Percentiles rank a stretch among this genome's conserved stretches.
phyloP scores from a whole-genome alignment of 1,140 invertebrate genomes.

The Luehdorfia chinensis region DNA sequence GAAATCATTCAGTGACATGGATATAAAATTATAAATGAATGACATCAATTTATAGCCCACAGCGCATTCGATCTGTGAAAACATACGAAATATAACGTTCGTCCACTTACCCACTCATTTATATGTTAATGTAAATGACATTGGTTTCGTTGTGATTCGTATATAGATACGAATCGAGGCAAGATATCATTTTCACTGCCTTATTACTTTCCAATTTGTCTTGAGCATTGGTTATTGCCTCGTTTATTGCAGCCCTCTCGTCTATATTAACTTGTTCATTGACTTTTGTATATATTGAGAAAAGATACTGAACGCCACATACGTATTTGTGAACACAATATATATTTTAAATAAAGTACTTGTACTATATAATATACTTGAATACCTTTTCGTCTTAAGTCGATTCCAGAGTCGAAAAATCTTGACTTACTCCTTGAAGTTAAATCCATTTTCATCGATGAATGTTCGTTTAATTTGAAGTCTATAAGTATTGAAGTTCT shows the following conservation, averaged over 20 bases:
- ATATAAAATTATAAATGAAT: too few relatives aligned
- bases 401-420: constrained; percentile 76
- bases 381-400: constrained; percentile 69
- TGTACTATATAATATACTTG: neutral
- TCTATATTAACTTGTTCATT: constrained; percentile 16
- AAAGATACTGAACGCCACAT: too few relatives aligned
- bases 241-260: constrained; percentile 57
- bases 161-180: constrained; percentile 62
- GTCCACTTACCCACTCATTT: constrained; percentile 74
- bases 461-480: constrained; percentile 32
- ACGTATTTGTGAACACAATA: too few relatives aligned
- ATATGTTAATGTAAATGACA: constrained; percentile 71
- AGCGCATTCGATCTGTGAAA: constrained; percentile 34
- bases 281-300: constrained; percentile 19
- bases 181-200: constrained; percentile 75
- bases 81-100: constrained; percentile 36
- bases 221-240: constrained; percentile 66
- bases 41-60: constrained; percentile 39
- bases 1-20: too few relatives aligned
- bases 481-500: constrained; percentile 25
- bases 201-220: constrained; percentile 77
- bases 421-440: constrained; percentile 75
- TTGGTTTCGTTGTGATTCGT: constrained; percentile 60
- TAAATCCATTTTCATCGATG: constrained; percentile 62
- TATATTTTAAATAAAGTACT: too few relatives aligned